phyloP scores from a whole-genome alignment of 92 coral and sea anemone genomes.

The Epizoanthus stellaris region DNA sequence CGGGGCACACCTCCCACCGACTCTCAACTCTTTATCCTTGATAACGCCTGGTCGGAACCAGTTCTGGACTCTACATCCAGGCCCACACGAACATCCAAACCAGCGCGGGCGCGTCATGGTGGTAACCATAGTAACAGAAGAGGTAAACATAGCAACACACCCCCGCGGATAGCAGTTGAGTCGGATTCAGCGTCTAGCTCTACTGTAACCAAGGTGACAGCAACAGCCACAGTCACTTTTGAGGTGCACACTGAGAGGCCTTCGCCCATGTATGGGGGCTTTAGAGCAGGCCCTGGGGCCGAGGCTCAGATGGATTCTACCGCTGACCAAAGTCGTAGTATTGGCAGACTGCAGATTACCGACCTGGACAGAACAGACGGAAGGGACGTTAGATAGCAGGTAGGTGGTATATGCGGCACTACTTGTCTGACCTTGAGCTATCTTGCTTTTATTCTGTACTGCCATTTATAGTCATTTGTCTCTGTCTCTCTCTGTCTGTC shows the following conservation, averaged over 20 bases:
- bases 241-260: conserved; percentile 73
- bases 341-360: conserved; percentile 44
- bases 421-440: too few species aligned
- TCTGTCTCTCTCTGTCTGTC: too few species aligned
- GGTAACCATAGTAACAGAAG: conserved; percentile 48
- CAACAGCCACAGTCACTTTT: conserved; percentile 88
- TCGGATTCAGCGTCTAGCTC: conserved; percentile 87
- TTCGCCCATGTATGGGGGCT: conserved; percentile 25
- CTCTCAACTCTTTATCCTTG: conserved; percentile 77
- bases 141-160: conserved; percentile 55
- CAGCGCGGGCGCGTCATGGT: conserved; percentile 48
- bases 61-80: conserved; percentile 44
- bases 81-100: conserved; percentile 47
- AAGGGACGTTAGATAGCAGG: background rate
- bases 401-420: background rate
- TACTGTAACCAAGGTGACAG: conserved; percentile 83
- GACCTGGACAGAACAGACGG: conserved; percentile 25
- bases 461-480: too few species aligned
- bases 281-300: conserved; percentile 24
- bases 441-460: background rate
- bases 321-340: conserved; percentile 46
- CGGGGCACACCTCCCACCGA: conserved; percentile 81
- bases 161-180: conserved; percentile 69
- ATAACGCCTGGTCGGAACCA: conserved; percentile 55
- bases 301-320: conserved; percentile 32